A percentile compares a stretch with the other conserved stretches of the same genome.
Conservation (phyloP, 2,888 invertebrate genomes). For the Mythimna lalbum region DNA sequence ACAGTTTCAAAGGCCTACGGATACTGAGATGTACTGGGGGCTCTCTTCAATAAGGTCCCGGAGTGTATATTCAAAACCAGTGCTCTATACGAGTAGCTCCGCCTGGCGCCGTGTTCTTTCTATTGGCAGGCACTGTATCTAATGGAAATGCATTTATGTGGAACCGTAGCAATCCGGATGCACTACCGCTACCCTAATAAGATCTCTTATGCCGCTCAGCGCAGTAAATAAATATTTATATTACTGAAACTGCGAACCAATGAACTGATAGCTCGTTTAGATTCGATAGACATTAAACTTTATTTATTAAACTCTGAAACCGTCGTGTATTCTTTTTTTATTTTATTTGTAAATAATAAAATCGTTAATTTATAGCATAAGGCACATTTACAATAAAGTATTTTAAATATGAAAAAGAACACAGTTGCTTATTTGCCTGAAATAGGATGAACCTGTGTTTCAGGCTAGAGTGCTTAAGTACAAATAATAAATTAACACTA, state of each 20-base stretch:
- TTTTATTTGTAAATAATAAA: too few species aligned
- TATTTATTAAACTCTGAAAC: conserved; percentile 19
- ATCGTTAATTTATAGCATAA: too few species aligned
- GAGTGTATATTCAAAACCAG: conserved; percentile 70
- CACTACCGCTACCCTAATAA: conserved; percentile 67
- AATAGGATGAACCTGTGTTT: too few species aligned
- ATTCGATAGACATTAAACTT: conserved; percentile 48
- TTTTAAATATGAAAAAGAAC: too few species aligned
- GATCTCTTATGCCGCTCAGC: conserved; percentile 63
- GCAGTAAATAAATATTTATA: conserved; percentile 60
- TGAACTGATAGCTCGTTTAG: conserved; percentile 61
- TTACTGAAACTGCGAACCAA: conserved; percentile 52
- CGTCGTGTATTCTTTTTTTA: conserved; percentile 15
- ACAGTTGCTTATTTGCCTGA: too few species aligned
- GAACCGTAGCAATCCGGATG: conserved; percentile 68
- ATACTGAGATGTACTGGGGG: conserved; percentile 21
- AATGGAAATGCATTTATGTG: conserved; percentile 82
- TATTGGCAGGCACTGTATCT: conserved; percentile 69
- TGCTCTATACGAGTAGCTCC: conserved; percentile 48
- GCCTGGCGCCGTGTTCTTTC: conserved; percentile 66
- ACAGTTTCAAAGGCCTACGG: conserved; percentile 28
- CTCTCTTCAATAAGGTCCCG: conserved; percentile 63
- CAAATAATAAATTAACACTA: too few species aligned
- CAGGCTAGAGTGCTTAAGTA: too few species aligned
- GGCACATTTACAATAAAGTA: too few species aligned